Conservation (phyloP, 2,797 vertebrate genomes). For the Xiphorhynchus erythropygius region DNA sequence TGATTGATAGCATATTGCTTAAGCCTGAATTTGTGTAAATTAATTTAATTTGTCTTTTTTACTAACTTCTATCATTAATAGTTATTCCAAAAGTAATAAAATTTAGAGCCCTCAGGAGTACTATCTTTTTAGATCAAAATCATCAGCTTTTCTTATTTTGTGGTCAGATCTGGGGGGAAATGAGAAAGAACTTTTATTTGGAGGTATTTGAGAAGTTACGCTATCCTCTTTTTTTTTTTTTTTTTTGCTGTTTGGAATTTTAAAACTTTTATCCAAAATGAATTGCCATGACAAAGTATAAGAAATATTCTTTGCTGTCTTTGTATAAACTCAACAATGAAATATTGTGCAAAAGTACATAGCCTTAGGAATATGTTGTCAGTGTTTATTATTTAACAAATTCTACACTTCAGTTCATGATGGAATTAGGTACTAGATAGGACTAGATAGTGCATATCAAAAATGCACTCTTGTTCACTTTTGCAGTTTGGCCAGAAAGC, state of each 20-base stretch:
- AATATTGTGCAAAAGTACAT: neutral
- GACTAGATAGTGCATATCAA: neutral
- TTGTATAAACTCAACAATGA: neutral
- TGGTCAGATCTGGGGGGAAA: neutral
- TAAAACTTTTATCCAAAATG: neutral
- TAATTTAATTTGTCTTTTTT: fast-evolving
- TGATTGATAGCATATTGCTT: neutral
- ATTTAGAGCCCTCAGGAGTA: neutral
- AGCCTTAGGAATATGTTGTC: neutral
- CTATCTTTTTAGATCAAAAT: neutral
- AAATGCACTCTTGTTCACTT: neutral
- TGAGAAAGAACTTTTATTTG: neutral
- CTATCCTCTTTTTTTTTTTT: neutral
- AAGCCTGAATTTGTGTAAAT: neutral
- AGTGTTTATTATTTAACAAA: neutral
- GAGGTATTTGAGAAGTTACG: neutral
- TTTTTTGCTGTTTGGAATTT: neutral
- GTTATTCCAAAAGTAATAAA: neutral
- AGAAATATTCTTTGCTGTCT: neutral
- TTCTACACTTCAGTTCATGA: neutral
- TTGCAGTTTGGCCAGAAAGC: neutral
- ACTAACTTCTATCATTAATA: neutral
- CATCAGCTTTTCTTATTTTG: neutral
- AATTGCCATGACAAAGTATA: neutral
- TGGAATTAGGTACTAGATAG: neutral